phyloP scores from a whole-genome alignment of 2,888 invertebrate species.

The Cataglyphis livida region DNA sequence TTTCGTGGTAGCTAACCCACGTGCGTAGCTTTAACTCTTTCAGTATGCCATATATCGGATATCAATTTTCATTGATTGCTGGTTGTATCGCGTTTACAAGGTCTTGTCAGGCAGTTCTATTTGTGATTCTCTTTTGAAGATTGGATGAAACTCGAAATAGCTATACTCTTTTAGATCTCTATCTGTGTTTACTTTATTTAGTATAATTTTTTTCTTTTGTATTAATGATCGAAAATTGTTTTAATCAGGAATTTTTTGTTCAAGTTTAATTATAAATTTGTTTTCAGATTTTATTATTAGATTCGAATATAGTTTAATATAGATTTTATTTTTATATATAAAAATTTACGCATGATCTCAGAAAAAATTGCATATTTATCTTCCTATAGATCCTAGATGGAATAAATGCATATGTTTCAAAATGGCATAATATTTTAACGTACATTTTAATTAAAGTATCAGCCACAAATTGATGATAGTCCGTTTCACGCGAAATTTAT shows the following conservation, averaged over 20 bases:
- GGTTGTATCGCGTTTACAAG: constrained; percentile 19
- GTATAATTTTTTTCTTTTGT: background rate
- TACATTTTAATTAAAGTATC: constrained; percentile 24
- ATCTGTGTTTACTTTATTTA: background rate
- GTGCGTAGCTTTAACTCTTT: constrained; percentile 42
- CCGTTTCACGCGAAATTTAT: constrained; percentile 60
- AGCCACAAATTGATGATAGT: constrained; percentile 4
- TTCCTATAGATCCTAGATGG: background rate
- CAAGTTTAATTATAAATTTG: background rate
- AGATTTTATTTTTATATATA: background rate
- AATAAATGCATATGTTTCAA: background rate
- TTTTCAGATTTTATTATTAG: background rate
- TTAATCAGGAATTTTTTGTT: background rate
- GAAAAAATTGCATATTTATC: background rate
- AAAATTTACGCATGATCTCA: background rate
- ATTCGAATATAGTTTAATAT: background rate
- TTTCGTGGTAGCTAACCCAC: constrained; percentile 22
- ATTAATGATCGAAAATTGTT: background rate
- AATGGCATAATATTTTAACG: background rate
- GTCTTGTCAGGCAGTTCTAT: constrained; percentile 7
- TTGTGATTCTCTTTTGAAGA: constrained; percentile 1
- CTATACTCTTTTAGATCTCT: background rate
- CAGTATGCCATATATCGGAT: constrained; percentile 19
- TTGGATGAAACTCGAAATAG: constrained; percentile 22
- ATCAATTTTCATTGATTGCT: constrained; percentile 45